Evolutionary conservation across 2,797 vertebrate genomes (phyloP).

Genomic region (Salmo trutta): DNA sequence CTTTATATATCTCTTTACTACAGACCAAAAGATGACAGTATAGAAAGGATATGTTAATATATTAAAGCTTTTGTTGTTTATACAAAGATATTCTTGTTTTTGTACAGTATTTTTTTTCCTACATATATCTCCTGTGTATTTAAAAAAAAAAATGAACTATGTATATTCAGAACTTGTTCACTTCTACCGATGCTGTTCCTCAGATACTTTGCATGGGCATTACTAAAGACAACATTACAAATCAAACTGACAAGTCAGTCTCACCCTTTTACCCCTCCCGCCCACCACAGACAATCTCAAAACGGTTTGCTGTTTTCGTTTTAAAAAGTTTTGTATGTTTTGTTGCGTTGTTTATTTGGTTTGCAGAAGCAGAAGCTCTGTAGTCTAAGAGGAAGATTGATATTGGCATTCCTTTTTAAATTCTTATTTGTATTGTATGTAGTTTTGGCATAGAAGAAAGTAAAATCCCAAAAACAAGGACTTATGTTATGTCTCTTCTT

Average conservation of each 20-base stretch:
- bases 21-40: constrained; percentile 80
- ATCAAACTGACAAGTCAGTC: too few relatives aligned
- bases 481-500: constrained; percentile 8
- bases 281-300: background rate
- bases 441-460: constrained; percentile 20
- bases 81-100: constrained; percentile 86
- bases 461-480: constrained; percentile 8
- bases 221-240: constrained; percentile 7
- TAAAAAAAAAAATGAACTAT: constrained; percentile 66
- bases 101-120: constrained; percentile 88
- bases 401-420: too few relatives aligned
- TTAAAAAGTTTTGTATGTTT: background rate
- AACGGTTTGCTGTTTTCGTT: too few relatives aligned
- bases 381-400: too few relatives aligned
- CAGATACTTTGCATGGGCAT: constrained; percentile 43
- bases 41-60: constrained; percentile 69
- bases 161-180: constrained; percentile 21
- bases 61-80: constrained; percentile 87
- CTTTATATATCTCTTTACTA: constrained; percentile 78
- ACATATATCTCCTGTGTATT: constrained; percentile 71
- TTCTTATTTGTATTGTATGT: constrained; percentile 4
- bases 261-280: too few relatives aligned
- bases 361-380: background rate
- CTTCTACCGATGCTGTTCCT: constrained; percentile 2
- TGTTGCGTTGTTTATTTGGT: background rate